phyloP scores from a whole-genome alignment of 2,888 invertebrate species.

The Dendrolimus houi region DNA sequence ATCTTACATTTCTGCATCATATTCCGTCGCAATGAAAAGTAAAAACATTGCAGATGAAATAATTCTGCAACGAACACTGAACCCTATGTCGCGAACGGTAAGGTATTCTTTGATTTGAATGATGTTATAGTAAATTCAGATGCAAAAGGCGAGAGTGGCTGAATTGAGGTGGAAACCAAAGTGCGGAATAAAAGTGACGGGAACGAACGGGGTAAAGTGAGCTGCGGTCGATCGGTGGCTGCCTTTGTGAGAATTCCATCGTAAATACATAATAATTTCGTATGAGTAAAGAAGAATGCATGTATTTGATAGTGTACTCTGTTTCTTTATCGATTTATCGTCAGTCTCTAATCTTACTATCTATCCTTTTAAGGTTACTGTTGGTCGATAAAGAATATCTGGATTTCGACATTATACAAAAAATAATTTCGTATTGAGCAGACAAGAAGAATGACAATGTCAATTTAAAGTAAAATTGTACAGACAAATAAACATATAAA shows the following conservation, averaged over 20 bases:
- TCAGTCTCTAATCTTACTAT: too few species aligned
- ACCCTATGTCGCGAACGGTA: conserved; percentile 9
- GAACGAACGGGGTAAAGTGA: conserved; percentile 25
- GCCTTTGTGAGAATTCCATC: background rate
- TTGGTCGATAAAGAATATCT: too few species aligned
- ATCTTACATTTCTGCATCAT: conserved; percentile 72
- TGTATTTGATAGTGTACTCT: too few species aligned
- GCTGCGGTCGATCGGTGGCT: background rate
- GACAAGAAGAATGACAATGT: too few species aligned
- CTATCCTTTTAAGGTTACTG: too few species aligned
- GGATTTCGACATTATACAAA: too few species aligned
- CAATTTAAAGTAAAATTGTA: too few species aligned
- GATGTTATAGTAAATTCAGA: conserved; percentile 49
- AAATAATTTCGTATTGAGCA: too few species aligned
- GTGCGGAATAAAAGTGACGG: conserved; percentile 71
- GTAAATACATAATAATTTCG: background rate
- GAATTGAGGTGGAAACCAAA: conserved; percentile 68
- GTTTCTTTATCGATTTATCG: too few species aligned
- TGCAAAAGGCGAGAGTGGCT: conserved; percentile 64
- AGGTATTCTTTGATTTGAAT: conserved; percentile 15
- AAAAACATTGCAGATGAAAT: conserved; percentile 54
- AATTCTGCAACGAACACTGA: background rate
- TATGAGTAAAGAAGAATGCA: too few species aligned
- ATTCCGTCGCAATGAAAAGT: conserved; percentile 69
- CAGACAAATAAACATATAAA: too few species aligned